A percentile compares a stretch with the other conserved stretches of the same genome.
phyloP scores from a whole-genome alignment of 1,140 invertebrate genomes.

The Mycetomoellerius zeteki region DNA sequence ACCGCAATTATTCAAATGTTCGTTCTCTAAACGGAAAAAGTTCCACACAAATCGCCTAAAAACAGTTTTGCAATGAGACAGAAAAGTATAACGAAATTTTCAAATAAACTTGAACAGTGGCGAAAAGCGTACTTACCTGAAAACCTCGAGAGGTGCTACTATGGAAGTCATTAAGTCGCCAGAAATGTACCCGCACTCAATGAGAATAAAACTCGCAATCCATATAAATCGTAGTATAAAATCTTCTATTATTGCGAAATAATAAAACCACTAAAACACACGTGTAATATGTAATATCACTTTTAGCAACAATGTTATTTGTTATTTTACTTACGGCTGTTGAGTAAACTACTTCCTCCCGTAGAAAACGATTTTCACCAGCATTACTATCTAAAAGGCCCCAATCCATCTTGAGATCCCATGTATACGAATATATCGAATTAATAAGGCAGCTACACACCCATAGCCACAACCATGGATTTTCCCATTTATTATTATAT shows the following conservation, averaged over 20 bases:
- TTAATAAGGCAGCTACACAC: conserved; percentile 91
- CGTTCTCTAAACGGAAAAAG: conserved; percentile 99
- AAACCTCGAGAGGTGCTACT: conserved; percentile 97
- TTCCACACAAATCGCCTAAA: conserved; percentile 99
- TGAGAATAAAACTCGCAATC: conserved; percentile 95
- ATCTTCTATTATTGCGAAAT: conserved; percentile 99
- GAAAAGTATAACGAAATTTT: conserved; percentile 31
- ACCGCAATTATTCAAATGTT: conserved; percentile 99
- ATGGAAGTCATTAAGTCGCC: conserved; percentile 96
- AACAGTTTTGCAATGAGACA: conserved; percentile 21
- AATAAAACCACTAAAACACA: conserved; percentile 94
- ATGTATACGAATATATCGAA: conserved; percentile 93
- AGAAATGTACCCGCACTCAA: conserved; percentile 93
- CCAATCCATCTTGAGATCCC: conserved; percentile 98
- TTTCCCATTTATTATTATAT: conserved; percentile 85
- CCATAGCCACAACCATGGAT: conserved; percentile 92
- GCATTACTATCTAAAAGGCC: conserved; percentile 94
- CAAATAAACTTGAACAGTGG: background rate
- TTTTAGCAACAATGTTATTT: background rate
- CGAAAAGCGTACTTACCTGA: conserved; percentile 89
- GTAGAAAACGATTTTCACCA: conserved; percentile 91
- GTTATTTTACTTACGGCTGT: conserved; percentile 86
- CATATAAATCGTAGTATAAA: conserved; percentile 97
- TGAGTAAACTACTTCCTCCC: conserved; percentile 91
- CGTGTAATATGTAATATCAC: conserved; percentile 49